phyloP scores from a whole-genome alignment of 2,888 invertebrate genomes.

The Meliscaeva auricollis region DNA sequence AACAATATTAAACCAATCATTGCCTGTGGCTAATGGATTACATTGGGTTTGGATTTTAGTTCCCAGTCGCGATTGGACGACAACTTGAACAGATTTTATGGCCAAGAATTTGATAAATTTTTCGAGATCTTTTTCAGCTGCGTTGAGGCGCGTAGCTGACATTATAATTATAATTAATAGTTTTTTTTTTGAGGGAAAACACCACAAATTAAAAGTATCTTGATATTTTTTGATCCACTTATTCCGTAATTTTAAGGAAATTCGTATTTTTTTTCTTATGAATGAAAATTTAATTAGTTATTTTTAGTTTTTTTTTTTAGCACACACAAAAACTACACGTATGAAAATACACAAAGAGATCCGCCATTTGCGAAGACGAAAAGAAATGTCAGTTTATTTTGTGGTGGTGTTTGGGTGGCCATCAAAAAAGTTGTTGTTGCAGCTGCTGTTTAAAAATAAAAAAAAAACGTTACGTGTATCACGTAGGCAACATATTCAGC shows the following conservation, averaged over 20 bases:
- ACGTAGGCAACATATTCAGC: conserved; percentile 74
- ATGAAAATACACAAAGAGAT: conserved; percentile 69
- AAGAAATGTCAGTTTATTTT: conserved; percentile 63
- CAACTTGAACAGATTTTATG: conserved; percentile 94
- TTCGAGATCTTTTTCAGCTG: conserved; percentile 92
- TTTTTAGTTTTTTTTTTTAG: conserved; percentile 14
- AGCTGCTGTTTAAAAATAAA: conserved; percentile 53
- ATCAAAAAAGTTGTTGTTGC: conserved; percentile 57
- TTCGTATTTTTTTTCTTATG: conserved; percentile 13
- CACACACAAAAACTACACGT: conserved; percentile 39
- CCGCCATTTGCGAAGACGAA: conserved; percentile 74
- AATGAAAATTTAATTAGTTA: conserved; percentile 32
- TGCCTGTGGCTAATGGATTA: conserved; percentile 90
- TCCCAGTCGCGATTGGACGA: conserved; percentile 95
- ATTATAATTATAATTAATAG: conserved; percentile 75
- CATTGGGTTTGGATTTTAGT: conserved; percentile 93
- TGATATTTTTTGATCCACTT: conserved; percentile 29
- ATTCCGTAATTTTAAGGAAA: conserved; percentile 17
- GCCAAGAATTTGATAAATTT: conserved; percentile 95
- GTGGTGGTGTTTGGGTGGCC: conserved; percentile 56
- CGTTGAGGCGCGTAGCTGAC: conserved; percentile 81
- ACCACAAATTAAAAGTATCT: conserved; percentile 39
- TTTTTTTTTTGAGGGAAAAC: neutral
- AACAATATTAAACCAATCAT: conserved; percentile 96
- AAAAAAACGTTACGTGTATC: conserved; percentile 63